phyloP scores from a whole-genome alignment of 2,113 vertebrate genomes.

The Rutilus rutilus region DNA sequence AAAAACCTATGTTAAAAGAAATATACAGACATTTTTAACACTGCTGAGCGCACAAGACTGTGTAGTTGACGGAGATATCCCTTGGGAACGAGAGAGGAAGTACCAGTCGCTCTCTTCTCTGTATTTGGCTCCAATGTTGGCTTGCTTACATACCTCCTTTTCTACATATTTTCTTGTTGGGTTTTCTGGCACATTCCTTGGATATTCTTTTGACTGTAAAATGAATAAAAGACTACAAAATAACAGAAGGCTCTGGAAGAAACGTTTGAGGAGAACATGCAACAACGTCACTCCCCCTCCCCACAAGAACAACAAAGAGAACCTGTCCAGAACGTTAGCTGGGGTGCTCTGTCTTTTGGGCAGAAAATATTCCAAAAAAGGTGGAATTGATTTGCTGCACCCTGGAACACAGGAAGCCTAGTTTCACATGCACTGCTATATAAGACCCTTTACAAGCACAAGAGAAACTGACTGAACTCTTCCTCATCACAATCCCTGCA shows the following conservation, averaged over 20 bases:
- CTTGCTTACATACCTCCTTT: conserved; percentile 99
- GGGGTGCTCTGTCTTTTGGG: conserved; percentile 66
- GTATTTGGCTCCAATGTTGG: conserved; percentile 68
- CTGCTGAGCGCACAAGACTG: conserved; percentile 69
- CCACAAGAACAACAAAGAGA: conserved; percentile 73
- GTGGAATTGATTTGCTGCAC: conserved; percentile 78
- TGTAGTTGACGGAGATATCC: conserved; percentile 38
- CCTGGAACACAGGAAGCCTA: conserved; percentile 80
- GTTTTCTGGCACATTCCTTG: conserved; percentile 99
- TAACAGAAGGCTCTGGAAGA: conserved; percentile 95
- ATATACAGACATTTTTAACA: conserved; percentile 61
- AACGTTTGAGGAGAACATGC: conserved; percentile 88
- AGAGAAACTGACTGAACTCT: conserved; percentile 36
- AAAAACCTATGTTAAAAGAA: conserved; percentile 9
- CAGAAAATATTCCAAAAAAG: conserved; percentile 79
- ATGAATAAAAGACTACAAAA: conserved; percentile 99
- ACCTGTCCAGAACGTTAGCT: conserved; percentile 73
- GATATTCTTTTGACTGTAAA: conserved; percentile 99
- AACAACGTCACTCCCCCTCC: conserved; percentile 72
- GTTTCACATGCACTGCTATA: conserved; percentile 82
- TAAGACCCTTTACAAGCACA: conserved; percentile 81
- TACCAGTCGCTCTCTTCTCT: conserved; percentile 71
- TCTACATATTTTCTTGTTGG: conserved; percentile 99
- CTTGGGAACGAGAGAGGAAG: conserved; percentile 66
- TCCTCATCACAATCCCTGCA: conserved; percentile 46